phyloP scores from a whole-genome alignment of 2,888 invertebrate species.

The Chalcosyrphus nemorum region DNA sequence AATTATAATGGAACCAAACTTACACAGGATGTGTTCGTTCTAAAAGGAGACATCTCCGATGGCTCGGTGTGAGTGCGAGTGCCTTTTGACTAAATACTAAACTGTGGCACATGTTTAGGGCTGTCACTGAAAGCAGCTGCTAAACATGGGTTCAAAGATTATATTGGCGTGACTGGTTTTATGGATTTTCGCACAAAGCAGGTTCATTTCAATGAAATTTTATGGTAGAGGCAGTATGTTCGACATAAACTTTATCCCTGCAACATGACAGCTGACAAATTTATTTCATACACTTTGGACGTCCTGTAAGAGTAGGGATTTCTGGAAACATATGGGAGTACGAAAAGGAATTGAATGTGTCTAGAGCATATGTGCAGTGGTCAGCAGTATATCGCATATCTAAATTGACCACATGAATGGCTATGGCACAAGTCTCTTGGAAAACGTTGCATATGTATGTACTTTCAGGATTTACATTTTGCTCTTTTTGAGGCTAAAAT shows the following conservation, averaged over 20 bases:
- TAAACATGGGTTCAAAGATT: conserved; percentile 38
- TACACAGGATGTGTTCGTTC: conserved; percentile 22
- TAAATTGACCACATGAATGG: too few species aligned
- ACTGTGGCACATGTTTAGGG: conserved; percentile 1
- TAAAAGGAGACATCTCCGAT: background rate
- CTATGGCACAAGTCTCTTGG: too few species aligned
- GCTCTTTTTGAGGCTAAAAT: too few species aligned
- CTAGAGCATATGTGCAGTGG: background rate
- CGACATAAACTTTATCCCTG: background rate
- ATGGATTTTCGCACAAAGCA: conserved; percentile 16
- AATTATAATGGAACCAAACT: conserved; percentile 43
- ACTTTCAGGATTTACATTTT: too few species aligned
- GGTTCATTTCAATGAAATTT: conserved; percentile 19
- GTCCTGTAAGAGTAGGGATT: background rate
- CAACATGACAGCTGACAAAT: conserved; percentile 12
- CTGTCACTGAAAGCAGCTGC: conserved; percentile 40
- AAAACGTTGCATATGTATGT: too few species aligned
- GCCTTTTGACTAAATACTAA: conserved; percentile 14
- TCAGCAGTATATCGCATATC: too few species aligned
- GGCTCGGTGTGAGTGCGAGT: background rate
- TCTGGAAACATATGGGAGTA: background rate
- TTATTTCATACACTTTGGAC: background rate
- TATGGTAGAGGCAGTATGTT: background rate
- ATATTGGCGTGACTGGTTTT: conserved; percentile 32
- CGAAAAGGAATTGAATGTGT: background rate